These are phyloP conservation scores for Phoeniculus purpureus DNA, from an alignment of 2,797 vertebrate species.

Conservation along the genomic window DNA sequence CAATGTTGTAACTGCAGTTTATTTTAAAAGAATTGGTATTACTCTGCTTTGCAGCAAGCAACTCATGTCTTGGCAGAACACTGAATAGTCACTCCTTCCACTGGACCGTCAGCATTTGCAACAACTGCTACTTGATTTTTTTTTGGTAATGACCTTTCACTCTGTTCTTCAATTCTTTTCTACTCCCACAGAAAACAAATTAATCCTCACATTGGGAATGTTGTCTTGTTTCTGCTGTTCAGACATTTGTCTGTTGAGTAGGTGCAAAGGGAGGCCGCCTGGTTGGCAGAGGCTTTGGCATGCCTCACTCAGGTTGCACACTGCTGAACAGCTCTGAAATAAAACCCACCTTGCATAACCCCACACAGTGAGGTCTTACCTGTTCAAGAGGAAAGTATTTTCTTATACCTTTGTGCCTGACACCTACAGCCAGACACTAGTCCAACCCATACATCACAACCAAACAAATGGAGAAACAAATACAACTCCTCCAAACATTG, in stretches of 20 bases:
- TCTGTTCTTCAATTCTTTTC: neutral
- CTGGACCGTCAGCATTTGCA: neutral
- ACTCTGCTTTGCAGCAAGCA: neutral
- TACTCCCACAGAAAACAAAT: neutral
- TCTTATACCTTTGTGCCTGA: neutral
- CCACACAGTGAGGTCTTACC: neutral
- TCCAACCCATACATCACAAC: neutral
- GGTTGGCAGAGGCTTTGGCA: neutral
- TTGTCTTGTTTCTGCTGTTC: neutral
- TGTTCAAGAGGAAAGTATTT: neutral
- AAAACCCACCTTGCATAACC: neutral
- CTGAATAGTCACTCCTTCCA: neutral
- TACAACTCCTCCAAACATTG: neutral
- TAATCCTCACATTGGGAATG: neutral
- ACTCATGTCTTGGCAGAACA: neutral
- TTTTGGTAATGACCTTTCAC: neutral
- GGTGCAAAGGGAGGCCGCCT: neutral
- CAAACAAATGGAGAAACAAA: neutral
- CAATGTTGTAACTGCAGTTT: neutral
- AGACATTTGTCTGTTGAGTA: neutral
- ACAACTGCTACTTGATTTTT: neutral
- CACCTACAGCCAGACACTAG: neutral
- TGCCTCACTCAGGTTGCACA: fast-evolving
- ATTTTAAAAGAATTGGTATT: neutral
- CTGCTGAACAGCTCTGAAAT: neutral